Evolutionary conservation across 1,140 invertebrate genomes (phyloP).

Genomic region (Scaptomyza montana): DNA sequence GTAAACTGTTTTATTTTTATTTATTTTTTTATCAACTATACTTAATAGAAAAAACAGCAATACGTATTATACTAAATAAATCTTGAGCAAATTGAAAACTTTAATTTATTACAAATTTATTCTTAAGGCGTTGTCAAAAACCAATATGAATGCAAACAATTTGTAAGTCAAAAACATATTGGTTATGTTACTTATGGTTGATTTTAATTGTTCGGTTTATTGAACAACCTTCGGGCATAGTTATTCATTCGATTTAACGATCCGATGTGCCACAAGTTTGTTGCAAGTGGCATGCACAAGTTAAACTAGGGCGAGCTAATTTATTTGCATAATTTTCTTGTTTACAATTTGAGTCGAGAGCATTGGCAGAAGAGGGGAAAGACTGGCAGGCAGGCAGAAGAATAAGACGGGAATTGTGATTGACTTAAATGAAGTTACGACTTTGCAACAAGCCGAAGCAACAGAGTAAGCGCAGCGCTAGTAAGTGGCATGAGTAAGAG

Average conservation of each 20-base stretch:
- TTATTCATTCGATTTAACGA: slow-evolving; percentile 1
- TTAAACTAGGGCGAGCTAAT: slow-evolving; percentile 51
- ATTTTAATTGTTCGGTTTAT: slow-evolving; percentile 23
- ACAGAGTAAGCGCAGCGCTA: slow-evolving; percentile 54
- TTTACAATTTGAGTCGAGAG: slow-evolving; percentile 69
- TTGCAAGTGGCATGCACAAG: slow-evolving; percentile 20
- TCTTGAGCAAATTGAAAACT: no score
- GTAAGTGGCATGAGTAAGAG: slow-evolving; percentile 43
- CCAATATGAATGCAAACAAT: no score
- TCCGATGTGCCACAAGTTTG: slow-evolving; percentile 1
- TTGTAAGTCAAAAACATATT: not conserved
- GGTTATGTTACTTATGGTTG: not conserved
- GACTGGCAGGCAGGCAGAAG: not conserved
- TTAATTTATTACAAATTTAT: no score
- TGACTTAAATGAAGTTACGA: slow-evolving; percentile 83
- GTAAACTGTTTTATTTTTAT: no score
- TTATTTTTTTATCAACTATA: no score
- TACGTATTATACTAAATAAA: no score
- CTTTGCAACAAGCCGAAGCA: slow-evolving; percentile 51
- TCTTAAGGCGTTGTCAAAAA: not conserved
- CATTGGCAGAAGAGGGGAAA: slow-evolving; percentile 17
- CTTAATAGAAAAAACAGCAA: no score
- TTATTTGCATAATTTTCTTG: slow-evolving; percentile 81
- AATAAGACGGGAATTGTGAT: slow-evolving; percentile 52
- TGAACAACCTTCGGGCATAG: slow-evolving; percentile 14